Conservation (phyloP, 2,113 vertebrate species). For the Pedetes capensis region DNA sequence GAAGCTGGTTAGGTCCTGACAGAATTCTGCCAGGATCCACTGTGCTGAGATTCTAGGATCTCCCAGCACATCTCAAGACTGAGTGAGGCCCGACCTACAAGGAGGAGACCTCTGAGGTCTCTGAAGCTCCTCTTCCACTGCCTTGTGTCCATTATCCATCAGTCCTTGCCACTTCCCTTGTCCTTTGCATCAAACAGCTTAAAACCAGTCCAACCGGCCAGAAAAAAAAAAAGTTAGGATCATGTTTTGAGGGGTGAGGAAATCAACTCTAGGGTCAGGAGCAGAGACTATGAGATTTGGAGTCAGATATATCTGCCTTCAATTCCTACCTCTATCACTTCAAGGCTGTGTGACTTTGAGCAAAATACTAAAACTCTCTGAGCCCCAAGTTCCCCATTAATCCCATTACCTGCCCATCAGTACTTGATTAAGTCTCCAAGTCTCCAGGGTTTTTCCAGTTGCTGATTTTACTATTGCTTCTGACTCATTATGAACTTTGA, state of each 20-base stretch:
- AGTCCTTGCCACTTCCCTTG: neutral
- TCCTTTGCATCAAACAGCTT: neutral
- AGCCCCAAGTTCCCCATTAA: neutral
- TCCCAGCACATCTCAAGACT: neutral
- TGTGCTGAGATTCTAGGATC: neutral
- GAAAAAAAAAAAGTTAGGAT: neutral
- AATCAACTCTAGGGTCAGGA: neutral
- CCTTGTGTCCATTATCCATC: neutral
- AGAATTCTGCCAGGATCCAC: neutral
- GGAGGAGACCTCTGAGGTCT: neutral
- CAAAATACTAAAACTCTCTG: neutral
- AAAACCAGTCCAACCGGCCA: neutral
- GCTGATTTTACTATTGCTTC: neutral
- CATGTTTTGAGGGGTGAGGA: neutral
- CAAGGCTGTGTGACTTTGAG: neutral
- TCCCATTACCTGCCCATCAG: neutral
- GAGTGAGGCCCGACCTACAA: neutral
- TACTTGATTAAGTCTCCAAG: neutral
- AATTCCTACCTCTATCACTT: neutral
- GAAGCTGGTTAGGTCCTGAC: neutral
- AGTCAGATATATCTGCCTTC: neutral
- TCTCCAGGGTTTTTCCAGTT: neutral
- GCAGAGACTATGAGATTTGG: neutral
- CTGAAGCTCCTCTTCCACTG: neutral
- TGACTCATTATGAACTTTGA: neutral